Evolutionary conservation across 2,113 vertebrate species (phyloP).

Genomic region (Mormyrus iriodes): DNA sequence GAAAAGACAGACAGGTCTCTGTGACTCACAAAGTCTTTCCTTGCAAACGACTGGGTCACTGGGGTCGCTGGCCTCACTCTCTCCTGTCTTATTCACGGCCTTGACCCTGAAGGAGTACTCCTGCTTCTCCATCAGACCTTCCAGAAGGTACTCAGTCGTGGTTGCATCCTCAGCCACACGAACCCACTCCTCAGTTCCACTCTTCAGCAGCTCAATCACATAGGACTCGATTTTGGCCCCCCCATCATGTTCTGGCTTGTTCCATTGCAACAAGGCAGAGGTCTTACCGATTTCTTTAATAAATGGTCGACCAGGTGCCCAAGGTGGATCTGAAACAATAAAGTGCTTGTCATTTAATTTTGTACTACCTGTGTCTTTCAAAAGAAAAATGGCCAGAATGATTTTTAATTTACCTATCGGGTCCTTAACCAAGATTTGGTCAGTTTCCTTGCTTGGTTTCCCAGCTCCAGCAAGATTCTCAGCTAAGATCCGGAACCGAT

Average conservation of each 20-base stretch:
- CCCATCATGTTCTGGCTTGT: slow-evolving; percentile 90
- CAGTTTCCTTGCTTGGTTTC: slow-evolving; percentile 85
- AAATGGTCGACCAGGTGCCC: slow-evolving; percentile 88
- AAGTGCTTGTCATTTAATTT: not conserved
- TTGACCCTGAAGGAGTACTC: slow-evolving; percentile 91
- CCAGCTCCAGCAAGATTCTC: slow-evolving; percentile 95
- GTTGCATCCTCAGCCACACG: slow-evolving; percentile 82
- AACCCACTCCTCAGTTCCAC: slow-evolving; percentile 94
- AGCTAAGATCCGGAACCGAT: slow-evolving; percentile 88
- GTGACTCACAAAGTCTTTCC: slow-evolving; percentile 85
- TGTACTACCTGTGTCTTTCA: not conserved
- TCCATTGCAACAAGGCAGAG: slow-evolving; percentile 74
- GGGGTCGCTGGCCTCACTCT: slow-evolving; percentile 91
- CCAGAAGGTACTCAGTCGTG: slow-evolving; percentile 77
- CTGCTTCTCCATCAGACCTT: slow-evolving; percentile 87
- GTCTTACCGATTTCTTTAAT: slow-evolving; percentile 85
- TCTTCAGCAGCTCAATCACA: slow-evolving; percentile 85
- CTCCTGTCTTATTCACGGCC: slow-evolving; percentile 86
- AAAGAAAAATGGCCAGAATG: not conserved
- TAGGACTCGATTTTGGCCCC: slow-evolving; percentile 95
- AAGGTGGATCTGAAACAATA: slow-evolving; percentile 83
- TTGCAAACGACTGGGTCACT: slow-evolving; percentile 91
- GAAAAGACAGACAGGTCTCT: not conserved
- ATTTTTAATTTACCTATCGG: slow-evolving; percentile 73
- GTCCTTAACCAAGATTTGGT: slow-evolving; percentile 89